These are phyloP conservation scores for Drosophila falleni DNA, from an alignment of 2,888 invertebrate species.

Conservation along the genomic window DNA sequence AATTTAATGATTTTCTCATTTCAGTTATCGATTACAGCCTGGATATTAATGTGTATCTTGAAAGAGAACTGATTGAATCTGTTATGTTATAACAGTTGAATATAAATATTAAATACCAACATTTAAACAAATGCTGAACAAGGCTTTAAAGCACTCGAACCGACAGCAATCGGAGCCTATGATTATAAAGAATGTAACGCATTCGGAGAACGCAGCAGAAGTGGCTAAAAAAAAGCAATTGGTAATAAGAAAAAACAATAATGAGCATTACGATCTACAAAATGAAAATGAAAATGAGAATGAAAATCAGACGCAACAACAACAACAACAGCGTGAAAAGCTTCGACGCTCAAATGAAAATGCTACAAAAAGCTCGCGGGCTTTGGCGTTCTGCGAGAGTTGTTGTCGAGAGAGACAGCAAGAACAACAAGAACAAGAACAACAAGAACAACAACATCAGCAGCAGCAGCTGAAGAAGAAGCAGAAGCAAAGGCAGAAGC, in stretches of 20 bases:
- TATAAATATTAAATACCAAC: not conserved
- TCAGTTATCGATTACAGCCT: slow-evolving; percentile 2
- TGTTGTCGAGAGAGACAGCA: slow-evolving; percentile 77
- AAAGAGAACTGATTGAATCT: not conserved
- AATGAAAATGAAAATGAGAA: slow-evolving; percentile 41
- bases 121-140: slow-evolving; percentile 24
- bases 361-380: slow-evolving; percentile 72
- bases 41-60: not conserved
- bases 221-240: slow-evolving; percentile 18
- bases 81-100: not conserved
- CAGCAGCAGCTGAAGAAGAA: slow-evolving; percentile 39
- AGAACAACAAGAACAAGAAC: slow-evolving; percentile 32
- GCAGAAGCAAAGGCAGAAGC: slow-evolving; percentile 29
- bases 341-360: slow-evolving; percentile 36
- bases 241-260: slow-evolving; percentile 28
- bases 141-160: slow-evolving; percentile 24
- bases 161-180: slow-evolving; percentile 27
- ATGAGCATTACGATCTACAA: slow-evolving; percentile 46
- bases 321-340: slow-evolving; percentile 37
- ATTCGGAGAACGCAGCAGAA: slow-evolving; percentile 23
- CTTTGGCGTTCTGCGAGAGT: slow-evolving; percentile 75
- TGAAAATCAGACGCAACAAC: slow-evolving; percentile 23
- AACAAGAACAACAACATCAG: slow-evolving; percentile 22
- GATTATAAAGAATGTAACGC: slow-evolving; percentile 41
- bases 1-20: slow-evolving; percentile 2